A percentile compares a stretch with the other conserved stretches of the same genome.
Conservation (phyloP, 2,113 vertebrate species). For the Notothenia coriiceps region DNA sequence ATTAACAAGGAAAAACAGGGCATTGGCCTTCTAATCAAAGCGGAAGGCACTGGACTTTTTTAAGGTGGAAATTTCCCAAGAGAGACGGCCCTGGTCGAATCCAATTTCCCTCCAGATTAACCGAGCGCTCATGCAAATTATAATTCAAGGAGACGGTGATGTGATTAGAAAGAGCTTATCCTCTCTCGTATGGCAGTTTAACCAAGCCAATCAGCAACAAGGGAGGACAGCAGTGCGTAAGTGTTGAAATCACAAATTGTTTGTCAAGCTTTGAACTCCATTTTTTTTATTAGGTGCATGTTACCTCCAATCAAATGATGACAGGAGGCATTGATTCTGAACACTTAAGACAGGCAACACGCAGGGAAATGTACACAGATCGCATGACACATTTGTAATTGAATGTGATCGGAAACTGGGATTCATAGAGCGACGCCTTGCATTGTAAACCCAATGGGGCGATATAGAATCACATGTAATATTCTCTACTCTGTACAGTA, state of each 20-base stretch:
- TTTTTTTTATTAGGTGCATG: neutral
- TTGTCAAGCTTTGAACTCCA: neutral
- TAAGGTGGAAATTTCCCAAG: conserved; percentile 68
- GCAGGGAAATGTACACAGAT: neutral
- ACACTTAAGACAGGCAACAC: neutral
- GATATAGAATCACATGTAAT: neutral
- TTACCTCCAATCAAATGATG: neutral
- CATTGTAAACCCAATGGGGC: neutral
- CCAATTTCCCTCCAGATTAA: conserved; percentile 76
- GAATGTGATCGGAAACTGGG: neutral
- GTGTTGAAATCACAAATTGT: conserved; percentile 22
- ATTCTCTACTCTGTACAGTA: neutral
- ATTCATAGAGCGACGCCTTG: neutral
- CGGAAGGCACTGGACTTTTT: conserved; percentile 39
- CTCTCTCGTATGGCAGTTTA: conserved; percentile 40
- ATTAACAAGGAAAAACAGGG: conserved; percentile 16
- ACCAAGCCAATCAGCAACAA: conserved; percentile 58
- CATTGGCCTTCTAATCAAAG: conserved; percentile 51
- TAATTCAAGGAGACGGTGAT: conserved; percentile 71
- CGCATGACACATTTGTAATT: neutral
- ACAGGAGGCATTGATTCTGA: neutral
- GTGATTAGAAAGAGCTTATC: conserved; percentile 70
- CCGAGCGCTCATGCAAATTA: conserved; percentile 69
- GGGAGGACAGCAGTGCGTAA: conserved; percentile 21
- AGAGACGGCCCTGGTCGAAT: conserved; percentile 66